A percentile compares a stretch with the other conserved stretches of the same genome.
These are phyloP conservation scores for Hetaerina titia DNA, from an alignment of 2,888 invertebrate genomes.

Conservation along the genomic window DNA sequence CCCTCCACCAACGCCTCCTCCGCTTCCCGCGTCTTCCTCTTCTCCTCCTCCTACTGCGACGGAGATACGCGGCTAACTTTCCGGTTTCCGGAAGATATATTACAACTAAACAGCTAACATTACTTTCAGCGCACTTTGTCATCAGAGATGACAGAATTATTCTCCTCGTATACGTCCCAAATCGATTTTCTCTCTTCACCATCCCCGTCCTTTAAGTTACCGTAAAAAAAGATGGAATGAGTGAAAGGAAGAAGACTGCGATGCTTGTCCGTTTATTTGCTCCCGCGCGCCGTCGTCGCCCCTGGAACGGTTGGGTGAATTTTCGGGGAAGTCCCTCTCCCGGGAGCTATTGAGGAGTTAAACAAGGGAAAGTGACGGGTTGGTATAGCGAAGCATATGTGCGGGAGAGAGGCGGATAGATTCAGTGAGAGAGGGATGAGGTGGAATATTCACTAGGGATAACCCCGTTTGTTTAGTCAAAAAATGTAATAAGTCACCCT, in stretches of 20 bases:
- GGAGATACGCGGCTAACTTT: constrained; percentile 67
- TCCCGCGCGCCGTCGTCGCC: neutral
- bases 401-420: too few relatives aligned
- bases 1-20: neutral
- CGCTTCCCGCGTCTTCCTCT: neutral
- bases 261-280: constrained; percentile 5
- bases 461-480: neutral
- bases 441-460: neutral
- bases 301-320: neutral
- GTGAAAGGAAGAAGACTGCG: neutral
- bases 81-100: constrained; percentile 68
- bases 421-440: neutral
- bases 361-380: neutral
- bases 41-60: constrained; percentile 43
- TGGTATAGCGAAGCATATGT: neutral
- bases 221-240: constrained; percentile 34
- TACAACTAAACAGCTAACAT: constrained; percentile 63
- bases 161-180: constrained; percentile 62
- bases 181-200: constrained; percentile 61
- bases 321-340: neutral
- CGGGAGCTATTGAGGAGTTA: neutral
- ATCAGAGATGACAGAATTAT: constrained; percentile 68
- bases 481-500: neutral
- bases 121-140: constrained; percentile 68
- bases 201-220: constrained; percentile 23